Conservation (phyloP, 2,113 vertebrate genomes). For the Phaethornis superciliosus region DNA sequence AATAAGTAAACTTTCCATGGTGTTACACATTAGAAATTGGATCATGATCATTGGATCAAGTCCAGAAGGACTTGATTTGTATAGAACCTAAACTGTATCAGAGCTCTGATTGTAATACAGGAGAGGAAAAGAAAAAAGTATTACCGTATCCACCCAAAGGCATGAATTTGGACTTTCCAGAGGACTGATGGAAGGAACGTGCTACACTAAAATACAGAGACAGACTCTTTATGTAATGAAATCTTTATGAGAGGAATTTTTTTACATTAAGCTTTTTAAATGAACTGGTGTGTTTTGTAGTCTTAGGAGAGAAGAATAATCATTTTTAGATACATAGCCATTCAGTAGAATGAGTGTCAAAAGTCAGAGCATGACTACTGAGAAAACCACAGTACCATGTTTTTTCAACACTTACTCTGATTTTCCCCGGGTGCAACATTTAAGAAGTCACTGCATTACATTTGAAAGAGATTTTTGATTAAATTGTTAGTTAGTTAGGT, state of each 20-base stretch:
- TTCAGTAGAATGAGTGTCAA: background rate
- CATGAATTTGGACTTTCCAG: background rate
- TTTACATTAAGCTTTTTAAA: background rate
- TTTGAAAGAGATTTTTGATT: background rate
- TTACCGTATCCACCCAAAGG: fast-evolving
- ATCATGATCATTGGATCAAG: background rate
- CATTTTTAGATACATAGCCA: background rate
- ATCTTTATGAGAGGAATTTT: background rate
- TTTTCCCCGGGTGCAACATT: background rate
- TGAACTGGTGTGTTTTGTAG: background rate
- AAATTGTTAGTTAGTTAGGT: background rate
- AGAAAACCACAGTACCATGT: background rate
- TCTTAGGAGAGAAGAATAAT: background rate
- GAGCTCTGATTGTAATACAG: background rate
- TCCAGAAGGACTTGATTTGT: background rate
- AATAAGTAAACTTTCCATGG: background rate
- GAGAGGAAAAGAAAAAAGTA: background rate
- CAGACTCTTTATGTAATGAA: background rate
- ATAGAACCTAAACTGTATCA: background rate
- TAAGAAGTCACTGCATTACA: background rate
- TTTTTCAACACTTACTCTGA: background rate
- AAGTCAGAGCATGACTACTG: background rate
- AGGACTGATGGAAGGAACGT: background rate
- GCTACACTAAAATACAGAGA: background rate
- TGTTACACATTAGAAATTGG: background rate